Evolutionary conservation across 30 jellyfish, hydroid and myxozoan species (phyloP), one percentile per base, ranked within the genome.

Genomic region (Aurelia coerulea): DNA sequence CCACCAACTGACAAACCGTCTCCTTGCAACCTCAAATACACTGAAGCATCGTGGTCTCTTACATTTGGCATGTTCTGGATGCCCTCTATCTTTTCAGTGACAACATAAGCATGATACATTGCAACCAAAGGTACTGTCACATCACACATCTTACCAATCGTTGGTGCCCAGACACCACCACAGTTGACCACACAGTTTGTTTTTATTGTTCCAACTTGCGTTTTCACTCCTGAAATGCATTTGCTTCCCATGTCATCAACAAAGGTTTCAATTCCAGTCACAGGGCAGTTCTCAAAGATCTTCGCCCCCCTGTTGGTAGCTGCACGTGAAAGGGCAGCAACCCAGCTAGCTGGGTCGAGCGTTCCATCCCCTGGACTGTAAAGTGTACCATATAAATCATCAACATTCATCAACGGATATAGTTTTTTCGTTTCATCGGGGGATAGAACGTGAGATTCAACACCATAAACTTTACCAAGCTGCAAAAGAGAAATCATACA

Each of bases 301-400:
- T 93, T 93, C 4, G 98, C 98, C 29, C 99, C 99, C 56, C 90
- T 74, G 70, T 78, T 76, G 11, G 92, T 79, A 8, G 99, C 99
- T 17, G 95, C 99, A 58, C 97, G 90, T 8, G 99, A 85, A 68
- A 94, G 80, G 41, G 96, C 93, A 12, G 92, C 46, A 53, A 94
- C 96, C 99, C 99, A 94, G 37, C 97, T 86, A 5, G 99, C 96
- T 34, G 99, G 99, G 53, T 94, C 99, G 65, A 94, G 79, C 31
- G 99, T 94, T 37, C 99, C 99, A 94, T 94, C 99, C 10, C 97
- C 97, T 49, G 99, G 99, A 72, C 99, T 94, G 84, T 94, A 94
- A 0, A 94, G 60, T 13, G 97, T 65, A 19, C 99, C 97, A 79
- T 94, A 94, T 85, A 94, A 51, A 79, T 94, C 99, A 89, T 77